Evolutionary conservation across 2,113 vertebrate species (phyloP).

Genomic region (Pollimyrus isidori): DNA sequence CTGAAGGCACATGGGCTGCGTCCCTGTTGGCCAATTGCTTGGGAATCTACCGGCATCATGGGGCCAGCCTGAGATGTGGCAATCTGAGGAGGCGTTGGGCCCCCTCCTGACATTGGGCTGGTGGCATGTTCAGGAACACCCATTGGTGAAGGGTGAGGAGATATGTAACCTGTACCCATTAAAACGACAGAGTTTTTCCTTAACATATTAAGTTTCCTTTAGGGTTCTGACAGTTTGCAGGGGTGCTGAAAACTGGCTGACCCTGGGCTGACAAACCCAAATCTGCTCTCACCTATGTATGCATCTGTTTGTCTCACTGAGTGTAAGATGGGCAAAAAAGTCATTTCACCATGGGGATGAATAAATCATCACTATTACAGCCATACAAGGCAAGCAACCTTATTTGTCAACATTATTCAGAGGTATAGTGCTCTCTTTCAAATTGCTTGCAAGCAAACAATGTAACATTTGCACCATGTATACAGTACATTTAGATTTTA

Average conservation of each 20-base stretch:
- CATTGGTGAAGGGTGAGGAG: conserved; percentile 88
- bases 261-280: not conserved
- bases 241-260: not conserved
- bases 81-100: conserved; percentile 88
- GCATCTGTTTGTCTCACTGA: not conserved
- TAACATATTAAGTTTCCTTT: not conserved
- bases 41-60: conserved; percentile 79
- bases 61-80: conserved; percentile 73
- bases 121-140: conserved; percentile 83
- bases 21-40: conserved; percentile 74
- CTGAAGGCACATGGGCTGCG: conserved; percentile 89
- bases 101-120: conserved; percentile 91
- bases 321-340: not conserved
- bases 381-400: not conserved
- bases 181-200: conserved; percentile 15
- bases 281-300: not conserved
- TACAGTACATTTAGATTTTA: too few relatives aligned
- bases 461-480: not conserved
- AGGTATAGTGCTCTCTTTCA: not conserved
- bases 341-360: not conserved
- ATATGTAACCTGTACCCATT: conserved; percentile 77
- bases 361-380: not conserved
- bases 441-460: not conserved
- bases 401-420: not conserved
- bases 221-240: not conserved